A percentile compares a stretch with the other conserved stretches of the same genome.
Evolutionary conservation across 2,797 vertebrate genomes (phyloP).

Genomic region (Syncerus caffer): DNA sequence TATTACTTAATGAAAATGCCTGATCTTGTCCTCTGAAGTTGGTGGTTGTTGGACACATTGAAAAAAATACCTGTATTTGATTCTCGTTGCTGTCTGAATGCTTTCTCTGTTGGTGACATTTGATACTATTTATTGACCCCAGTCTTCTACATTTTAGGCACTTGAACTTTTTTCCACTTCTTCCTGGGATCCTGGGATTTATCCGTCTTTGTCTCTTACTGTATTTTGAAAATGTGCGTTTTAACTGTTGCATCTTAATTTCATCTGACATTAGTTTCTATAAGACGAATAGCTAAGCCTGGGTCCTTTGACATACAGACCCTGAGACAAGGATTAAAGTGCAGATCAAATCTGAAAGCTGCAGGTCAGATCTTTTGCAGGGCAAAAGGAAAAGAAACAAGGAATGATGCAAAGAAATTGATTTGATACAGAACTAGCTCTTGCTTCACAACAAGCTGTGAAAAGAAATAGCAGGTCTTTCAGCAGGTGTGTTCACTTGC

Average conservation of each 20-base stretch:
- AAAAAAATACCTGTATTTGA: not conserved
- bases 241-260: constrained; percentile 46
- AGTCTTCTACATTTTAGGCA: not conserved
- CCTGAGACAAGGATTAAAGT: not conserved
- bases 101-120: not conserved
- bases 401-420: not conserved
- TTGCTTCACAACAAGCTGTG: not conserved
- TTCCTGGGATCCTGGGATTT: not conserved
- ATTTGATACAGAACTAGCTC: not conserved
- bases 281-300: not conserved
- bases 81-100: not conserved
- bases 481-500: not conserved
- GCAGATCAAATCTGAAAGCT: not conserved
- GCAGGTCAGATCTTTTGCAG: not conserved
- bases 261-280: not conserved
- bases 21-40: not conserved
- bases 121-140: not conserved
- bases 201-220: not conserved
- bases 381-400: not conserved
- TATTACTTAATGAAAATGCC: not conserved
- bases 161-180: not conserved
- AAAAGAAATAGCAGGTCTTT: not conserved
- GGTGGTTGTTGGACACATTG: not conserved
- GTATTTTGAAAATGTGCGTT: constrained; percentile 17
- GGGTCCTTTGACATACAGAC: constrained; percentile 11